Base-by-base conservation (phyloP, 1,140 invertebrate genomes). In the Aphidius ervi region DNA sequence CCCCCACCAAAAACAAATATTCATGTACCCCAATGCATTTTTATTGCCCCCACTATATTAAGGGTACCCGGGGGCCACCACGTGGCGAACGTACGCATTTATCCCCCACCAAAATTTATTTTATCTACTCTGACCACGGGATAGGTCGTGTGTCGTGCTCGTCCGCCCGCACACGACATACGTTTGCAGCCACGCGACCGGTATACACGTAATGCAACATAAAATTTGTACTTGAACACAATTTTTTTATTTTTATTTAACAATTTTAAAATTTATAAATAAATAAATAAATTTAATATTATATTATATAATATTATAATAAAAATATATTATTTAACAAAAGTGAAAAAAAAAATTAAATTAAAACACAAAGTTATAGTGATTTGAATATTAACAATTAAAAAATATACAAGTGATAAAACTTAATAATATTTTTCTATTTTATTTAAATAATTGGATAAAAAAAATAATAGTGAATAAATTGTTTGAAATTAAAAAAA, bases 121-220 rank as follows among this genome's bases (percentile, higher is more conserved):
- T 31, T 1, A 31, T 58, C 58, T 47, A 66, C 58, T 55, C 67
- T 47, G 56, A 61, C 62, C 64, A 49, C 55, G 55, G 62, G 56
- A 59, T 58, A 62, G 74, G 77, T 80, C 77, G 76, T 77, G 77
- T 78, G 76, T 77, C 77, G 70, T 66, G 64, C 67, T 72, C 67
- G 71, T 73, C 68, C 74, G 70, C 73, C 70, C 69, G 72, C 78
- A 78, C 76, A 81, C 77, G 79, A 79, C 79, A 80, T 76, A 78
- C 79, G 77, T 77, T 75, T 64, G 74, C 74, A 77, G 77, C 76
- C 79, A 80, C 77, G 79, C 79, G 77, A 80, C 78, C 74, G 67
- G 70, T 76, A 69, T 72, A 74, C 75, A 77, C 72, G 74, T 70
- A 71, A 67, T 69, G 63, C 42, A 47, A 47, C 9, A 46, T 23